Conservation (phyloP, 2,113 vertebrate species). For the Takifugu bimaculatus region DNA sequence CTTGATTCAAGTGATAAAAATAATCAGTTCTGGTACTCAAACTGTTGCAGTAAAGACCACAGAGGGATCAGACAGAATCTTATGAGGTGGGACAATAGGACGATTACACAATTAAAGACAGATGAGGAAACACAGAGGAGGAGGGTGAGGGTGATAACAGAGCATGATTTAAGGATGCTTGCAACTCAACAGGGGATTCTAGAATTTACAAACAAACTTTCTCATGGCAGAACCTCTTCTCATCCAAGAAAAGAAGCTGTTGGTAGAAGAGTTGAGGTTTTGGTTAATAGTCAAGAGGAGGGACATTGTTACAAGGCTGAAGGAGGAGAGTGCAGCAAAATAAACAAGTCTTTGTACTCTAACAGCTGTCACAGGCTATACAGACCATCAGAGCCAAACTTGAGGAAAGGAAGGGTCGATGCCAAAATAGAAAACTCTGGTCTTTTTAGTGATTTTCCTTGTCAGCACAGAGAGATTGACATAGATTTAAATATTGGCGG, state of each 20-base stretch:
- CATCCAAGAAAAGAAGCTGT: slow-evolving; percentile 29
- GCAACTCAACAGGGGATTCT: slow-evolving; percentile 11
- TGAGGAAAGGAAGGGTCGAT: slow-evolving; percentile 9
- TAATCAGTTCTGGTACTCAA: slow-evolving; percentile 10
- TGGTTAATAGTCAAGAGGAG: slow-evolving; percentile 12
- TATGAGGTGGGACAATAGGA: slow-evolving; percentile 22
- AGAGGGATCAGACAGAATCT: slow-evolving; percentile 2
- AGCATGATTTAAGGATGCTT: slow-evolving; percentile 36
- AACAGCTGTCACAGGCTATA: slow-evolving; percentile 51
- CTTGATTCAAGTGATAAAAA: slow-evolving; percentile 17
- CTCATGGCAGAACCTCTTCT: slow-evolving; percentile 24
- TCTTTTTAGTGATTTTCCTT: slow-evolving; percentile 13
- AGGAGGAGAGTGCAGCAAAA: slow-evolving; percentile 10
- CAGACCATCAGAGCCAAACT: slow-evolving; percentile 32
- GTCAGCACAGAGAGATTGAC: slow-evolving; percentile 20
- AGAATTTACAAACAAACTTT: slow-evolving; percentile 24
- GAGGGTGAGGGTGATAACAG: slow-evolving; percentile 14
- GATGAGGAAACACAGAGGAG: slow-evolving; percentile 35
- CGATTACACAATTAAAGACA: slow-evolving; percentile 17
- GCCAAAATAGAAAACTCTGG: slow-evolving; percentile 5
- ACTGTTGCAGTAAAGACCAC: slow-evolving; percentile 16
- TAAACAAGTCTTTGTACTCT: slow-evolving; percentile 38
- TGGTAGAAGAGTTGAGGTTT: slow-evolving; percentile 12
- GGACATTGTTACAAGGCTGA: slow-evolving; percentile 21
- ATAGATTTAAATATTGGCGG: neutral